A percentile compares a stretch with the other conserved stretches of the same genome.
Conservation (phyloP, 2,113 vertebrate species). For the Psittacula cyanocephala region DNA sequence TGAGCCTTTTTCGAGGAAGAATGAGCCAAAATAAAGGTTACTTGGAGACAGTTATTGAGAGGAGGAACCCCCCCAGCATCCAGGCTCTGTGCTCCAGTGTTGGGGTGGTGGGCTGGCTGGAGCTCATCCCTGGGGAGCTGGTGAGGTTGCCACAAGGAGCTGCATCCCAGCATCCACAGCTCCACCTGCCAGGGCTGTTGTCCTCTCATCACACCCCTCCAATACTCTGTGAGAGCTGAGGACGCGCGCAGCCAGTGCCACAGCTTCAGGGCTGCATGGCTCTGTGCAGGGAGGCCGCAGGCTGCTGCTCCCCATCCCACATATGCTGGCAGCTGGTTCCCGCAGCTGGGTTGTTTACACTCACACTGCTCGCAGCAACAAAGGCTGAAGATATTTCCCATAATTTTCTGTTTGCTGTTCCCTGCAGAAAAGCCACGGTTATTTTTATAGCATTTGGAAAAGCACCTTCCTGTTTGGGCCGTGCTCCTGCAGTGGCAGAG, state of each 20-base stretch:
- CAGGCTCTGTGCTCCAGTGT: fast-evolving
- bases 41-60: background rate
- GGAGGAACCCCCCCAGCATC: fast-evolving
- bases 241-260: fast-evolving
- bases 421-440: background rate
- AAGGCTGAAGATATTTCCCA: background rate
- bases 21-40: background rate
- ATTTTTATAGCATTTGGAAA: slow-evolving; percentile 22
- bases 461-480: slow-evolving; percentile 31
- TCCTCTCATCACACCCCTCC: background rate
- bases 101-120: no score
- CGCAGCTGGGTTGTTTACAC: background rate
- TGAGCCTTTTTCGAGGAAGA: background rate
- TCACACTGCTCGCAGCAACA: background rate
- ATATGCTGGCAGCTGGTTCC: background rate
- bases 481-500: background rate
- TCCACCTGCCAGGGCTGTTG: background rate
- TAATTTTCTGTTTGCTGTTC: slow-evolving; percentile 2
- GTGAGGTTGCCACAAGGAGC: fast-evolving
- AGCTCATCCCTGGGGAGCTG: fast-evolving
- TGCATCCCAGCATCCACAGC: background rate
- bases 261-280: background rate
- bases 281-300: background rate
- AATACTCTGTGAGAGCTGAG: background rate
- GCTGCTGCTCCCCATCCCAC: background rate